Evolutionary conservation across 2,888 invertebrate species (phyloP).

Genomic region (Halictus quadricinctus): DNA sequence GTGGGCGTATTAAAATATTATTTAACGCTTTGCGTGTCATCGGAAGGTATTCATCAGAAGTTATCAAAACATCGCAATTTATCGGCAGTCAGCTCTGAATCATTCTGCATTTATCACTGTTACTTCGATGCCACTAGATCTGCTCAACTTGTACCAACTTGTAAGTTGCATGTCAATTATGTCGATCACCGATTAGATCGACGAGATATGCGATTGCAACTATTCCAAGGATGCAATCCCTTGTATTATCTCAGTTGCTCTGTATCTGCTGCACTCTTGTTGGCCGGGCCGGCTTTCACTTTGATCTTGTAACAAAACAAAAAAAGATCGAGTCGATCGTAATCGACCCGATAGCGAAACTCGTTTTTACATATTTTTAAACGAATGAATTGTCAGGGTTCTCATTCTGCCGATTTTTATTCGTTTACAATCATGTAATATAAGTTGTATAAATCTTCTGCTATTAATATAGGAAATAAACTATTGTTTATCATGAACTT

Average conservation of each 20-base stretch:
- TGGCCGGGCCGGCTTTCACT: slow-evolving; percentile 1
- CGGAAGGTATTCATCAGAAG: neutral
- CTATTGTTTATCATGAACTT: too few relatives aligned
- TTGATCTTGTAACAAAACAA: neutral
- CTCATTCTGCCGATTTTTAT: too few relatives aligned
- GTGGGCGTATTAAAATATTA: slow-evolving; percentile 1
- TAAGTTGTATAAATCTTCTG: too few relatives aligned
- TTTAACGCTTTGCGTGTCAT: neutral
- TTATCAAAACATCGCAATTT: slow-evolving; percentile 39
- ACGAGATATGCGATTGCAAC: slow-evolving; percentile 41
- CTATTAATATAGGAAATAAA: too few relatives aligned
- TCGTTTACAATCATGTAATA: too few relatives aligned
- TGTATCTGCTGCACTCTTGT: slow-evolving; percentile 3
- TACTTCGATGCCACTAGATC: neutral
- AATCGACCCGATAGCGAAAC: neutral
- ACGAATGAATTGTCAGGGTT: too few relatives aligned
- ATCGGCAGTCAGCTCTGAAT: slow-evolving; percentile 17
- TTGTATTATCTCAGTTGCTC: slow-evolving; percentile 24
- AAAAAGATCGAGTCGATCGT: neutral
- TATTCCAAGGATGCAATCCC: slow-evolving; percentile 33
- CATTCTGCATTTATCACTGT: slow-evolving; percentile 28
- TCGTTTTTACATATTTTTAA: neutral
- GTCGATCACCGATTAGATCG: slow-evolving; percentile 39
- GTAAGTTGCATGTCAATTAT: slow-evolving; percentile 46
- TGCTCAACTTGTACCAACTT: slow-evolving; percentile 26